Percentiles rank a stretch among this genome's conserved stretches.
Conservation (phyloP, 2,888 invertebrate species). For the Yponomeuta sedellus region DNA sequence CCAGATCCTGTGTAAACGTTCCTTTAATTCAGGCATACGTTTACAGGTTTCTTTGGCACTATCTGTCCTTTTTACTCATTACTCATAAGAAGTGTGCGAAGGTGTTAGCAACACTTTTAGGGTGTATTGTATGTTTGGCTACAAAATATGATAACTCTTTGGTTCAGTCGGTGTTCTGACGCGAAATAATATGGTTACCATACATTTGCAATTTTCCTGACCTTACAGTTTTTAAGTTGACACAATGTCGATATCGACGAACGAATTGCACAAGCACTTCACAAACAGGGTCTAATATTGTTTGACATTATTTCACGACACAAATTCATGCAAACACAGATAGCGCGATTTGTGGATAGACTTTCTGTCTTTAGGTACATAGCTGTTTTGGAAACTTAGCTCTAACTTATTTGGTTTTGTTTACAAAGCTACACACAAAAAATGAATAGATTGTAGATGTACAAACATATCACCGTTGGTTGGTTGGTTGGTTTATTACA, state of each 20-base stretch:
- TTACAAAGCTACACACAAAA: background rate
- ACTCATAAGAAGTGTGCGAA: background rate
- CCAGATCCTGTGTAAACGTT: background rate
- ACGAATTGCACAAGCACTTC: background rate
- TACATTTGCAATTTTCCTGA: background rate
- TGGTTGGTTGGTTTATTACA: background rate
- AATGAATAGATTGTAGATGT: background rate
- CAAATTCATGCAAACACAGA: background rate
- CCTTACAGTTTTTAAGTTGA: background rate
- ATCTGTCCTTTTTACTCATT: background rate
- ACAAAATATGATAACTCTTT: background rate
- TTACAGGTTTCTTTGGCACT: background rate
- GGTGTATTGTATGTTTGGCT: background rate
- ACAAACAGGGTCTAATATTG: background rate
- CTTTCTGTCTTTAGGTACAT: background rate
- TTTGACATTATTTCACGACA: background rate
- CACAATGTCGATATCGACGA: background rate
- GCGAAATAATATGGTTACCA: background rate
- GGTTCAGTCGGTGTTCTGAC: background rate
- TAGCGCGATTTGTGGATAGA: no score
- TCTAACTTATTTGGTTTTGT: background rate
- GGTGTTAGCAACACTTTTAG: background rate
- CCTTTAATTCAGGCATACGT: background rate
- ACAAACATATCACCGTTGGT: background rate
- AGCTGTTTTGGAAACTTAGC: background rate